phyloP scores from a whole-genome alignment of 2,113 vertebrate species.

The Tragelaphus buxtoni region DNA sequence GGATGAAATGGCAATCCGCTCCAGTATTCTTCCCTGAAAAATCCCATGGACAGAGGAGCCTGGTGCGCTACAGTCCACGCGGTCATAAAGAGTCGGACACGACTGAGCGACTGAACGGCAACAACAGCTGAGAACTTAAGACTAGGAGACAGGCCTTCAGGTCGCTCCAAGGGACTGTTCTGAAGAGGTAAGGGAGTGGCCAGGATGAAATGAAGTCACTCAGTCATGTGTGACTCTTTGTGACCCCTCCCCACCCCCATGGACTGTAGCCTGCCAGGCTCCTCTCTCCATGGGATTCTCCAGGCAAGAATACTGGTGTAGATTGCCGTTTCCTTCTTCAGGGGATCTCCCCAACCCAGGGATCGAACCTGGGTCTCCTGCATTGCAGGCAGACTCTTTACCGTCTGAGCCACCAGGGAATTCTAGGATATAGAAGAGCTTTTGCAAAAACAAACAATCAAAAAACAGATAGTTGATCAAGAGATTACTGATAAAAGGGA shows the following conservation, averaged over 20 bases:
- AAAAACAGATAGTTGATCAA: neutral
- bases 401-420: accelerated
- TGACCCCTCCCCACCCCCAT: neutral
- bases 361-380: neutral
- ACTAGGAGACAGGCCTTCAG: neutral
- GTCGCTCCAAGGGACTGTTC: neutral
- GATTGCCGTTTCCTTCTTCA: neutral
- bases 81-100: accelerated
- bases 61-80: neutral
- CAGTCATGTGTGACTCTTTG: accelerated
- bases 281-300: neutral
- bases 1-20: neutral
- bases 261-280: neutral
- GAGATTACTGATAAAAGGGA: neutral
- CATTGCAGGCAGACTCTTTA: neutral
- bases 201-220: neutral
- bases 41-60: neutral
- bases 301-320: neutral
- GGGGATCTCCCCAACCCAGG: neutral
- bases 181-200: neutral
- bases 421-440: neutral
- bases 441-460: neutral
- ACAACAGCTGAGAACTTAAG: neutral
- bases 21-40: neutral
- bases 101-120: neutral